Conservation (phyloP, 2,113 vertebrate species). For the Propithecus coquereli region DNA sequence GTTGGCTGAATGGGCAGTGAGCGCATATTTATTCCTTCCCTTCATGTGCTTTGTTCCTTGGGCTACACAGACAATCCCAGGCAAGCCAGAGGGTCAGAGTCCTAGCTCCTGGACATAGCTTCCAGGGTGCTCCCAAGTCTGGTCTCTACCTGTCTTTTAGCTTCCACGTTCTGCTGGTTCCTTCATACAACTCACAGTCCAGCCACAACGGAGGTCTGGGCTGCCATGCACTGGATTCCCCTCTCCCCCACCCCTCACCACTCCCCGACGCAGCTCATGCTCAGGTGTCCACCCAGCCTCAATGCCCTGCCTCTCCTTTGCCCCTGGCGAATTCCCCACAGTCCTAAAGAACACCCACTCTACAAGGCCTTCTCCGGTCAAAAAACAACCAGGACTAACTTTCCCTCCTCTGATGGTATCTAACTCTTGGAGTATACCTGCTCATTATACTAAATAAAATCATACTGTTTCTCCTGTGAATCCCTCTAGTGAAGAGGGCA, state of each 20-base stretch:
- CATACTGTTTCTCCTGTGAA: neutral
- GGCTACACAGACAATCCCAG: neutral
- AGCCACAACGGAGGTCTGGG: neutral
- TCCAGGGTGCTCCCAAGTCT: neutral
- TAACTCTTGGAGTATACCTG: neutral
- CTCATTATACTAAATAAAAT: neutral
- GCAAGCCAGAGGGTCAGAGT: neutral
- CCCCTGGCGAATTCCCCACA: neutral
- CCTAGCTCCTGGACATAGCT: neutral
- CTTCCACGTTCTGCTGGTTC: neutral
- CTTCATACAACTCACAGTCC: neutral
- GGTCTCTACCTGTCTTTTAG: neutral
- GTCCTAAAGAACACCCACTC: neutral
- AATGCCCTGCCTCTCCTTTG: neutral
- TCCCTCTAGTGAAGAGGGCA: neutral
- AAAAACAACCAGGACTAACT: neutral
- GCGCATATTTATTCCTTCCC: rapidly evolving
- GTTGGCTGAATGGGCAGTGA: neutral
- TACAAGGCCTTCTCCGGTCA: neutral
- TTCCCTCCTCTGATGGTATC: neutral
- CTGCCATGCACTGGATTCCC: neutral
- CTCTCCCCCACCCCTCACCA: neutral
- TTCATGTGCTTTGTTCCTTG: neutral
- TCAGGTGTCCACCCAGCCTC: neutral
- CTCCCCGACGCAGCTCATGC: neutral